Evolutionary conservation across 1,140 invertebrate species (phyloP), one percentile per base, ranked within the genome.

Genomic region (Trichomalopsis sarcophagae): DNA sequence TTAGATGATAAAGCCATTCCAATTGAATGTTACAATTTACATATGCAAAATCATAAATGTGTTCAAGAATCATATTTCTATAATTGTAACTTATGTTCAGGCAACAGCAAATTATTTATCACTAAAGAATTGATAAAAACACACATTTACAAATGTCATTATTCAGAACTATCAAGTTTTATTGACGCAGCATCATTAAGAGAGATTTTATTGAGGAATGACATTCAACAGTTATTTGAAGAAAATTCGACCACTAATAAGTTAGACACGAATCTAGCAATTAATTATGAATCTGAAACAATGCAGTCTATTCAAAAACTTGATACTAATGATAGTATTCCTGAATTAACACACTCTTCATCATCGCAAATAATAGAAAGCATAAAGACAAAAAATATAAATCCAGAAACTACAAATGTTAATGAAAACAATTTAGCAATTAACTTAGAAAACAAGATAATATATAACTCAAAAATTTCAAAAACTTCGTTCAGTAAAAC

Each of bases 1-100:
- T 79, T 81, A 21, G 80, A 81, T 81, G 80, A 73, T 50, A 47
- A 36, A 81, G 30, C 50, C 17, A 30, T 81, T 47, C 80, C 80
- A 13, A 50, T 81, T 50, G 80, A 81, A 73, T 81, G 14, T 73
- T 81, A 81, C 71, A 50, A 23, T 30, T 7, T 69, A 17, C 80
- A 81, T 30, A 33, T 81, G 23, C 47, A 71, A 33, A 71, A 30
- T 81, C 80, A 71, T 50, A 81, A 55, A 71, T 81, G 66, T 33
- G 27, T 73, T 47, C 3, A 50, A 73, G 80, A 81, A 73, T 14
- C 9, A 11, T 6, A 30, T 33, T 71, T 73, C 50, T 81, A 81
- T 73, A 50, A 50, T 0, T 81, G 80, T 81, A 27, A 17, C 27
- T 81, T 81, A 13, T 81, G 80, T 73, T 23, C 33, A 13, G 36